Evolutionary conservation across 2,888 invertebrate genomes (phyloP), one percentile per base, ranked within the genome.

Genomic region (Scaptomyza reducta): DNA sequence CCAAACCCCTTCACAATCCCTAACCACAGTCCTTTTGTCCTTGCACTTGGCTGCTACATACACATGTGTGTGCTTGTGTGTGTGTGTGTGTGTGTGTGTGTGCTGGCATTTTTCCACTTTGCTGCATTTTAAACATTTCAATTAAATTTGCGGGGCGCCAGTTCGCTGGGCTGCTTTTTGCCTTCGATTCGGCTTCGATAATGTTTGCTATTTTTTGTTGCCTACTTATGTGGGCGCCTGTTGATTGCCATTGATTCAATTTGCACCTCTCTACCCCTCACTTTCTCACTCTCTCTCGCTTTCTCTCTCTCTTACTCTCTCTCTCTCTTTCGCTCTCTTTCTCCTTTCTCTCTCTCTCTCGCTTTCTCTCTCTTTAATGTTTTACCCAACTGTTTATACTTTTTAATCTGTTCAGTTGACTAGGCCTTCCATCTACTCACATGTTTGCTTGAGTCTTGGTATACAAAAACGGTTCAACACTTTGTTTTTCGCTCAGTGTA

Each of bases 61-160:
- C n/a, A n/a, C n/a, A 45, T 56, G 27, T 54, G 41, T 46, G 14
- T 25, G n/a, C n/a, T n/a, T n/a, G 31, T 25, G 22, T 57, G 38
- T 49, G 57, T 56, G 40, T 69, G 14, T n/a, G n/a, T n/a, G n/a
- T n/a, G 31, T 25, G 22, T 57, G 38, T 49, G 57, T 56, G 40
- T 69, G 14, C 41, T 74, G 70, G 47, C 62, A 64, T 70, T 87
- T 77, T 80, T 81, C 63, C 87, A 74, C 65, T 55, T 65, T 72
- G 80, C 63, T 67, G 69, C 87, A 65, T 73, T 74, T 83, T 56
- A 60, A 86, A 77, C 71, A 88, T 88, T 88, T 88, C 88, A 87
- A 86, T 83, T 74, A 85, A 85, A 63, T 60, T 60, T 56, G 27
- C 5, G 27, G 27, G 27, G 7, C 5, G 27, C 7, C 27, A 6